Percentiles rank a stretch among this genome's conserved stretches.
Evolutionary conservation across 2,113 vertebrate species (phyloP).

Genomic region (rabbit (Oryctolagus cuniculus)): DNA sequence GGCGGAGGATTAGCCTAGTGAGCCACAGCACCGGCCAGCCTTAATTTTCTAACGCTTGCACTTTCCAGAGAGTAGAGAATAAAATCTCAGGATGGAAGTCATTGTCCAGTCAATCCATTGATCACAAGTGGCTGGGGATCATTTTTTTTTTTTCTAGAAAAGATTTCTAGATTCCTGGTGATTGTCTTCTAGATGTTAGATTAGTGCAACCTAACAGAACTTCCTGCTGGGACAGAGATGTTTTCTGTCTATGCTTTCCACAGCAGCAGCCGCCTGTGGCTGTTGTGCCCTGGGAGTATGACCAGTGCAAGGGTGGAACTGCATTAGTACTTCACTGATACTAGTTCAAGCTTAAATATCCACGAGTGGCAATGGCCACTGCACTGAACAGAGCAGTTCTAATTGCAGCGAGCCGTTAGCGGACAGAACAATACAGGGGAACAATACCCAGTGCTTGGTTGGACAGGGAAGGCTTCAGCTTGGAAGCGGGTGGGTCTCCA

Average conservation of each 20-base stretch:
- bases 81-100: neutral
- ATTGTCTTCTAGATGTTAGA: neutral
- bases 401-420: neutral
- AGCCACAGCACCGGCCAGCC: too few species aligned
- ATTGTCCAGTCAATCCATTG: neutral
- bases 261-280: neutral
- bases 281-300: neutral
- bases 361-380: neutral
- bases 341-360: neutral
- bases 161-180: neutral
- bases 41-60: neutral
- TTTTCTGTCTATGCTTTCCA: neutral
- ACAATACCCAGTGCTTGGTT: neutral
- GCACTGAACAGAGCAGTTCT: neutral
- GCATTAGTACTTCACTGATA: neutral
- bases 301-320: neutral
- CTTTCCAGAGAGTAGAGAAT: neutral
- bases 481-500: neutral
- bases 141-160: neutral
- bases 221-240: neutral
- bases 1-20: too few species aligned
- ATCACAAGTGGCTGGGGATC: neutral
- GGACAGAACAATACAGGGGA: neutral
- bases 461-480: neutral
- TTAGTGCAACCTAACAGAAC: neutral